Percentiles rank a stretch among this genome's conserved stretches.
Conservation (phyloP, 92 coral and sea anemone genomes). For the Bergia sp. region DNA sequence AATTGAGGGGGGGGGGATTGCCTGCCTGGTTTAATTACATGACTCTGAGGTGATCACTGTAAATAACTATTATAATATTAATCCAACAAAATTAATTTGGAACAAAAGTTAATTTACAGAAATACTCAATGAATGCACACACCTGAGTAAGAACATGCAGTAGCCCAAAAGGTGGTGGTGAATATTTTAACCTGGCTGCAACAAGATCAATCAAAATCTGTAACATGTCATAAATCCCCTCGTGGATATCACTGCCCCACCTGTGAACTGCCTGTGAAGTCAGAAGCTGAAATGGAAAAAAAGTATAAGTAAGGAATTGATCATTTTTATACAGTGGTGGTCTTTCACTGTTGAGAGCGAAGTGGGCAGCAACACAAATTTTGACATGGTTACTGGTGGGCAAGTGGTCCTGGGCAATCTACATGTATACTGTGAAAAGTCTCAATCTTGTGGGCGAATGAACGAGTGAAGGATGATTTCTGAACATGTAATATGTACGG, state of each 20-base stretch:
- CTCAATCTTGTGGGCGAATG: too few relatives aligned
- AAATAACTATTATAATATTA: background rate
- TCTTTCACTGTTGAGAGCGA: too few relatives aligned
- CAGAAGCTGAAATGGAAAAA: constrained; percentile 48
- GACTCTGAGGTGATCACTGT: too few relatives aligned
- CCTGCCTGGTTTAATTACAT: too few relatives aligned
- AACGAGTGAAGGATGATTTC: too few relatives aligned
- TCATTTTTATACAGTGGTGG: background rate
- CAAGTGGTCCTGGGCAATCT: too few relatives aligned
- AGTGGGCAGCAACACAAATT: too few relatives aligned
- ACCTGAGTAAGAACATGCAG: constrained; percentile 85
- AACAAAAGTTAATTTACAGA: too few relatives aligned
- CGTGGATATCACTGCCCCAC: constrained; percentile 82
- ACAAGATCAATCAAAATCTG: constrained; percentile 75
- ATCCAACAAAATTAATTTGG: background rate
- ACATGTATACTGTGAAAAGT: too few relatives aligned
- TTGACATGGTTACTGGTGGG: too few relatives aligned
- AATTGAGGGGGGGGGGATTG: too few relatives aligned
- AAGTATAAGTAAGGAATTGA: background rate
- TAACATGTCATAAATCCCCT: constrained; percentile 89
- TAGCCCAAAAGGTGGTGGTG: constrained; percentile 82
- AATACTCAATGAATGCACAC: background rate
- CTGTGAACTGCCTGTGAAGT: constrained; percentile 81
- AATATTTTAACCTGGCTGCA: constrained; percentile 71
- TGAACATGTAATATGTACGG: too few relatives aligned